Percentiles rank a stretch among this genome's conserved stretches.
These are phyloP conservation scores for Sinodicranocentrus sp. DNA, from an alignment of 2,888 invertebrate genomes.

Conservation along the genomic window DNA sequence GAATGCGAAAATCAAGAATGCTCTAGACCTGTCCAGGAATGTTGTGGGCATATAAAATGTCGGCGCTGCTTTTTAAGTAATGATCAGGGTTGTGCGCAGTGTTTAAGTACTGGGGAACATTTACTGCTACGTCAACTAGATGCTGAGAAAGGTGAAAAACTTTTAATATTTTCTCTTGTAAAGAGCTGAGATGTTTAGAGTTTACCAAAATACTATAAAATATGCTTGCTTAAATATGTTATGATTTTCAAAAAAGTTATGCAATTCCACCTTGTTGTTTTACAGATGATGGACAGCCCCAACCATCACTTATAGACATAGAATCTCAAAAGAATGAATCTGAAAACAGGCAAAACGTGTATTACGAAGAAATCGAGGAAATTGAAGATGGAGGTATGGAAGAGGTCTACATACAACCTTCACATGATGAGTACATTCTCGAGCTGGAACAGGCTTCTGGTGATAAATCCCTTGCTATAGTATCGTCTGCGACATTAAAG, in stretches of 20 bases:
- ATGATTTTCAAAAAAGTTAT: background rate
- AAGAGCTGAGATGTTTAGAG: background rate
- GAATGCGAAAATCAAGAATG: constrained; percentile 48
- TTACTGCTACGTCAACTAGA: background rate
- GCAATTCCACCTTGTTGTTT: too few relatives aligned
- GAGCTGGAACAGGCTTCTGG: constrained; percentile 6
- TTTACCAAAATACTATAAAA: too few relatives aligned
- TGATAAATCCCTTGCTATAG: constrained; percentile 1
- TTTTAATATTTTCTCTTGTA: background rate
- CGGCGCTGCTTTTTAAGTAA: constrained; percentile 60
- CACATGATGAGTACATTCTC: constrained; percentile 6
- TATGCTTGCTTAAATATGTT: too few relatives aligned
- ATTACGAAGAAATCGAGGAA: background rate
- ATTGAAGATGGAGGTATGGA: background rate
- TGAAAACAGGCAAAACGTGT: background rate
- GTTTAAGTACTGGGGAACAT: background rate
- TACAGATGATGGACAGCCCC: too few relatives aligned
- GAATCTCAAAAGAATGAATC: background rate
- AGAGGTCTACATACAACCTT: background rate
- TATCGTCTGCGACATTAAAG: constrained; percentile 5
- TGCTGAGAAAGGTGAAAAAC: background rate
- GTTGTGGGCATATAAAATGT: constrained; percentile 71
- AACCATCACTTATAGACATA: too few relatives aligned
- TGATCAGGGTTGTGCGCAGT: constrained; percentile 66
- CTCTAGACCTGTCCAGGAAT: constrained; percentile 62